Percentiles rank a stretch among this genome's conserved stretches.
Evolutionary conservation across 2,888 invertebrate species (phyloP).

Genomic region (Drosophila maculinotata): DNA sequence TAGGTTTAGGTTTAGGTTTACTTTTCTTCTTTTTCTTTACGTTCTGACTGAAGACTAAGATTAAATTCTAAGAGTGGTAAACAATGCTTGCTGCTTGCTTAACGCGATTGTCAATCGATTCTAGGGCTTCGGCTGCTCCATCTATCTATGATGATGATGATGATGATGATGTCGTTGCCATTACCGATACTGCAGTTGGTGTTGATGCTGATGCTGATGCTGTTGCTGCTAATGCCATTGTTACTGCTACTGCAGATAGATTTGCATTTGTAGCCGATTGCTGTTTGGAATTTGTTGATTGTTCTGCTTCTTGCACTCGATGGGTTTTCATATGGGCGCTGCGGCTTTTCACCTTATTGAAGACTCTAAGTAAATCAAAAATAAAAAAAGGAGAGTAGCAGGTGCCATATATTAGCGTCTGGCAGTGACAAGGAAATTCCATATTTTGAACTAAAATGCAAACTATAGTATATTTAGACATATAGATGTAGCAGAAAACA

Average conservation of each 20-base stretch:
- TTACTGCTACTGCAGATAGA: slow-evolving; percentile 12
- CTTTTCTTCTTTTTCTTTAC: not conserved
- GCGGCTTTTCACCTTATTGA: slow-evolving; percentile 99
- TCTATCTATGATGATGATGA: slow-evolving; percentile 40
- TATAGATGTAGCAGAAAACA: slow-evolving; percentile 48
- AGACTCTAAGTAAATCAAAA: slow-evolving; percentile 93
- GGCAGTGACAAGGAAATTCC: not conserved
- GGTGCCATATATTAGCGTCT: slow-evolving; percentile 41
- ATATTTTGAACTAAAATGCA: slow-evolving; percentile 16
- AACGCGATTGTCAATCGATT: slow-evolving; percentile 75
- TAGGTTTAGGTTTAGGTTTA: too few relatives aligned
- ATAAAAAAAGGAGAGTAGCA: slow-evolving; percentile 9
- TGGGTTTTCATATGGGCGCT: slow-evolving; percentile 99
- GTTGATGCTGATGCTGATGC: slow-evolving; percentile 20
- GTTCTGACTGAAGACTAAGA: slow-evolving; percentile 35
- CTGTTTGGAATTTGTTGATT: slow-evolving; percentile 55
- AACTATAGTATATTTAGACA: slow-evolving; percentile 42
- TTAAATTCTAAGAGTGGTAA: slow-evolving; percentile 61
- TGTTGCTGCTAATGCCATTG: slow-evolving; percentile 33
- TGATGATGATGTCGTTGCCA: slow-evolving; percentile 22
- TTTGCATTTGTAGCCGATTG: slow-evolving; percentile 34
- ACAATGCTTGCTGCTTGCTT: slow-evolving; percentile 72
- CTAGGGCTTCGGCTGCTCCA: slow-evolving; percentile 19
- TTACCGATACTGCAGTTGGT: slow-evolving; percentile 17
- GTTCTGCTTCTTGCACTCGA: slow-evolving; percentile 94